Conservation (phyloP, 2,797 vertebrate species). For the Hozukius guyotensis region DNA sequence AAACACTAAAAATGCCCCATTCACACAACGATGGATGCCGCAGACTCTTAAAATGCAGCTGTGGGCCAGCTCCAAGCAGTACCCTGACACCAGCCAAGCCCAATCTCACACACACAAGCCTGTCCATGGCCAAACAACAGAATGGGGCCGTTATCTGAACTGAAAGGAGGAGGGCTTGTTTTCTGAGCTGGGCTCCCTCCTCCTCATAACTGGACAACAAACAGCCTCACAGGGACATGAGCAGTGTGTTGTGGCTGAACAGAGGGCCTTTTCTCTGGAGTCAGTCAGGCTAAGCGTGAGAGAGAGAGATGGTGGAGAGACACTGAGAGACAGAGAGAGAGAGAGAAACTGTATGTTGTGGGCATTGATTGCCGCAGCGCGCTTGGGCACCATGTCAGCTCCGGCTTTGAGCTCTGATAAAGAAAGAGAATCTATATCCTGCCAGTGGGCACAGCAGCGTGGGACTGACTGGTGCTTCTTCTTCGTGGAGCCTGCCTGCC, state of each 20-base stretch:
- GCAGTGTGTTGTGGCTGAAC: conserved; percentile 82
- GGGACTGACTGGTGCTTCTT: conserved; percentile 74
- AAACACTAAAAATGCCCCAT: conserved; percentile 66
- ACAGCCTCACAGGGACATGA: conserved; percentile 83
- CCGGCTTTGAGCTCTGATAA: conserved; percentile 71
- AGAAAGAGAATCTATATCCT: conserved; percentile 76
- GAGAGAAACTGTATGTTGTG: conserved; percentile 66
- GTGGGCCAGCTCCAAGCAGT: conserved; percentile 72
- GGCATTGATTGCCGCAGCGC: conserved; percentile 71
- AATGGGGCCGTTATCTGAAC: conserved; percentile 79
- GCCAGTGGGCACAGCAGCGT: conserved; percentile 73
- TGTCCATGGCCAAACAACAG: conserved; percentile 75
- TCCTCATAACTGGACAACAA: conserved; percentile 82
- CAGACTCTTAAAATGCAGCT: conserved; percentile 76
- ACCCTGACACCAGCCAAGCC: conserved; percentile 78
- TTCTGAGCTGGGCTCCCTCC: conserved; percentile 73
- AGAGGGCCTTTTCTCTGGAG: conserved; percentile 88
- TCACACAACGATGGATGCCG: conserved; percentile 60
- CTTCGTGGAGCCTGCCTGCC: conserved; percentile 62
- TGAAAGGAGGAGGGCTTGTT: conserved; percentile 80
- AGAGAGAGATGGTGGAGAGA: conserved; percentile 32
- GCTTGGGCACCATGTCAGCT: conserved; percentile 74
- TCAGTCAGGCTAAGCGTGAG: conserved; percentile 87
- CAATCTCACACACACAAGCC: conserved; percentile 78
- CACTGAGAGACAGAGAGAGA: conserved; percentile 12